These are phyloP conservation scores for Brachystomella parvula DNA, from an alignment of 1,140 invertebrate species.

Conservation along the genomic window DNA sequence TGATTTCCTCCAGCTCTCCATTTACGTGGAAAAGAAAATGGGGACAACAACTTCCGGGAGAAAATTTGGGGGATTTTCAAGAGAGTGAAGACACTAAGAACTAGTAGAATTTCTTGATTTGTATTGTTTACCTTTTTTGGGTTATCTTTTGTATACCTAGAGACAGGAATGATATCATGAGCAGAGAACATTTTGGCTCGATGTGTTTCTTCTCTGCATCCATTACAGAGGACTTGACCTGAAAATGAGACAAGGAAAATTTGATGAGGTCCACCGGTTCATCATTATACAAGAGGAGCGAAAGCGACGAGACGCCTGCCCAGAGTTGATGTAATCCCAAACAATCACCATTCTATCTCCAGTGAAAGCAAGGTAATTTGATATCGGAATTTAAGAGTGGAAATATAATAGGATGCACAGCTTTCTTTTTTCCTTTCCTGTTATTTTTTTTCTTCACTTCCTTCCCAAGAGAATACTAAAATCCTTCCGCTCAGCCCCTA, in stretches of 20 bases:
- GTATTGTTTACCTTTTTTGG: constrained; percentile 48
- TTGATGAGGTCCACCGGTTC: too few species aligned
- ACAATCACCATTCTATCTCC: not conserved
- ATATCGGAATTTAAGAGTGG: not conserved
- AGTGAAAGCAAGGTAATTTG: not conserved
- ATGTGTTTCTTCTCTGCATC: constrained; percentile 61
- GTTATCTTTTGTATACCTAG: constrained; percentile 58
- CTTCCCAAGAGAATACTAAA: constrained; percentile 3
- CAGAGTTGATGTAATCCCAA: not conserved
- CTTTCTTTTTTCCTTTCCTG: not conserved
- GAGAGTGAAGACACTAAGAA: too few species aligned
- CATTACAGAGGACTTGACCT: constrained; percentile 61
- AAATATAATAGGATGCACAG: not conserved
- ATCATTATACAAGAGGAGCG: not conserved
- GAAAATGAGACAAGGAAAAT: constrained; percentile 31
- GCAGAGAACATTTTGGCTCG: constrained; percentile 64
- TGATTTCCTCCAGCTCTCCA: too few species aligned
- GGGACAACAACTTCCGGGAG: too few species aligned
- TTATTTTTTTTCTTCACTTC: not conserved
- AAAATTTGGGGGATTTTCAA: too few species aligned
- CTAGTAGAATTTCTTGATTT: not conserved
- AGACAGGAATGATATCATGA: constrained; percentile 63
- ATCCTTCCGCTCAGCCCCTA: not conserved
- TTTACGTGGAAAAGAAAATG: too few species aligned
- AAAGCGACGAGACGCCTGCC: not conserved